Evolutionary conservation across 2,888 invertebrate species (phyloP).

Genomic region (Microdon myrmicae): DNA sequence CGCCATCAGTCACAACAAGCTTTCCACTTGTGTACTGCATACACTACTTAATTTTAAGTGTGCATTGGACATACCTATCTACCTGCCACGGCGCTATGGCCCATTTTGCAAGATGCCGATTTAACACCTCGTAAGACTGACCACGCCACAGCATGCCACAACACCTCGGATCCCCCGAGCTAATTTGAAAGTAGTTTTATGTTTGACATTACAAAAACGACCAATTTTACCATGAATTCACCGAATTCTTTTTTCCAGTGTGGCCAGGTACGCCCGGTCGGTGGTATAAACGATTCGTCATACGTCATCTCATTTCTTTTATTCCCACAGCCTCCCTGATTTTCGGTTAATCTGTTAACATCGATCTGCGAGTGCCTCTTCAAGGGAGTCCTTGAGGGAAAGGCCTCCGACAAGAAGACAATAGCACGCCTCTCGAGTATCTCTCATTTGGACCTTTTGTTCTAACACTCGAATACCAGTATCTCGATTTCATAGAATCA

Average conservation of each 20-base stretch:
- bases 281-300: constrained; percentile 50
- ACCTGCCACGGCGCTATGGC: constrained; percentile 52
- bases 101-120: constrained; percentile 46
- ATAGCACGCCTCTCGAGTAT: constrained; percentile 52
- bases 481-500: constrained; percentile 44
- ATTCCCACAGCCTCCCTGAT: constrained; percentile 19
- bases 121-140: constrained; percentile 36
- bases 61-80: neutral
- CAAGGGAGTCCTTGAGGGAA: constrained; percentile 41
- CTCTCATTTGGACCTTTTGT: constrained; percentile 39
- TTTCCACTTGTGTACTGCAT: too few species aligned
- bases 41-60: too few species aligned
- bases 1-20: too few species aligned
- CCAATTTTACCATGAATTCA: constrained; percentile 3
- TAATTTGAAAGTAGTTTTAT: constrained; percentile 54
- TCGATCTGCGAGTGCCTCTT: neutral
- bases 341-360: constrained; percentile 33
- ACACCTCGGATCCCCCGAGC: constrained; percentile 38
- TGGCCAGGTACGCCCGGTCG: constrained; percentile 25
- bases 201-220: constrained; percentile 14
- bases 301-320: constrained; percentile 38
- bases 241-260: constrained; percentile 22
- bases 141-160: constrained; percentile 12
- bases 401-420: constrained; percentile 45
- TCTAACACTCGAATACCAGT: constrained; percentile 7